Evolutionary conservation across 2,888 invertebrate species (phyloP), one percentile per base, ranked within the genome.

Genomic region (Osmoderma eremita): DNA sequence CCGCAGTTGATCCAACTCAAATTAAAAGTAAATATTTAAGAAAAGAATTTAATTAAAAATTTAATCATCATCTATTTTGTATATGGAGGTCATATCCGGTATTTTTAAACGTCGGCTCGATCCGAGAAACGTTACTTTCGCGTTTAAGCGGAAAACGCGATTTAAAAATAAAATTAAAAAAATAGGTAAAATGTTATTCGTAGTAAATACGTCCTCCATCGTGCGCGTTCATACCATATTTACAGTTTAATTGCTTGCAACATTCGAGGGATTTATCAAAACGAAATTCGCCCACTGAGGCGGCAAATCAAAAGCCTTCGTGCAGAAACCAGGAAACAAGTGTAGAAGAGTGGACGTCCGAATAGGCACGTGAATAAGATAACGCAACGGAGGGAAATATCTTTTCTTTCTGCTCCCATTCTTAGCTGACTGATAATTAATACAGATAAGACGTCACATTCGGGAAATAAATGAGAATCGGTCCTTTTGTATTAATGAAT

Each of bases 401-500:
- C 6, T 17, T 22, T 30, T 36, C 15, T 45, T 61, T 17, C 17
- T 45, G 20, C 13, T 20, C 18, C 20, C 24, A 45, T 45, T 24
- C 48, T 45, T 5, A 48, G 17, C 10, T 41, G 8, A 22, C 58
- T 41, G 63, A 62, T 67, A 67, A 67, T 67, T 67, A 63, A 63
- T 63, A 54, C 45, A 67, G 62, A 67, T 67, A 67, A 62, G 39
- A 42, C 20, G 67, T 67, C 67, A 62, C 53, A 53, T 63, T 13
- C 53, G 36, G 39, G 45, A 63, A 67, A 67, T 67, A 67, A 67
- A 67, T 62, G 67, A 67, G 39, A 45, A 45, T 51, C 67, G 41
- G 42, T 42, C 53, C 51, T 38, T 39, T 42, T 42, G 53, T 67
- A 62, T 67, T 67, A 67, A 67, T 67, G 67, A 67, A 67, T 30